Evolutionary conservation across 1,140 invertebrate species (phyloP), one percentile per base, ranked within the genome.

Genomic region (Parapsyche elsis): DNA sequence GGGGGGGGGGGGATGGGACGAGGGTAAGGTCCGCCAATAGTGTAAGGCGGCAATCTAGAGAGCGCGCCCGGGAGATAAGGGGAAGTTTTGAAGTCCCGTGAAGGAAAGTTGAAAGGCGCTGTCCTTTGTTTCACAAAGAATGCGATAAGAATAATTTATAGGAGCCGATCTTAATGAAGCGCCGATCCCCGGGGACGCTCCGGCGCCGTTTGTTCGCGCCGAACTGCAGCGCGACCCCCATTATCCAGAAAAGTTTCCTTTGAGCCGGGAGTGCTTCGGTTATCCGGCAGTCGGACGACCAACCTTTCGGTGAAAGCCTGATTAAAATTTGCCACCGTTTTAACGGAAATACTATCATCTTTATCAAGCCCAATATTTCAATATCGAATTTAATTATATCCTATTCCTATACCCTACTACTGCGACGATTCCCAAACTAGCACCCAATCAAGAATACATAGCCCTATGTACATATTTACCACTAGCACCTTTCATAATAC

Each of bases 81-180:
- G 24, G 74, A 80, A 83, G 82, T 81, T 83, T 81, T 83, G 80
- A 81, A 83, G 82, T 83, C 82, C 70, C 75, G 80, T 83, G 82
- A 83, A 83, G 82, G 82, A 83, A 83, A 83, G 82, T 83, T 83
- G 82, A 83, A 80, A 83, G 82, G 77, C 80, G 80, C 82, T 83
- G 82, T 83, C 82, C 80, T 83, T 83, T 83, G 82, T 83, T 79
- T 83, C 73, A 83, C 82, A 83, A 83, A 83, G 82, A 83, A 83
- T 83, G 82, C 82, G 82, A 83, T 83, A 83, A 83, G 82, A 83
- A 83, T 83, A 83, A 83, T 83, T 83, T 83, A 83, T 83, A 83
- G 82, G 80, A 78, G 76, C 80, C 82, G 80, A 83, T 83, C 82
- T 83, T 83, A 83, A 83, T 83, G 82, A 83, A 83, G 82, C 82